Evolutionary conservation across 1,140 invertebrate genomes (phyloP).

Genomic region (Sarcophaga peregrina): DNA sequence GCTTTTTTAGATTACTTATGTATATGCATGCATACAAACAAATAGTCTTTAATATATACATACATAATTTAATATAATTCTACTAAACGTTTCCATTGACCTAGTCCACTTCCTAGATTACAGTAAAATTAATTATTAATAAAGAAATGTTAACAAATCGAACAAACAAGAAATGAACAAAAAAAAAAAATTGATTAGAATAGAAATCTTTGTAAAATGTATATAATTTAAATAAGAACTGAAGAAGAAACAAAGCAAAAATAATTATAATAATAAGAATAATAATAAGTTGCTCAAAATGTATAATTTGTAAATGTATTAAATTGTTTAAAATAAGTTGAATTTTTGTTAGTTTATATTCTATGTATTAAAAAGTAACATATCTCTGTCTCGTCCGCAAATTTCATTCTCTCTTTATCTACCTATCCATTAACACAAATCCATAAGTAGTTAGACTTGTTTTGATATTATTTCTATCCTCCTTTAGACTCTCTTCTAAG

Average conservation of each 20-base stretch:
- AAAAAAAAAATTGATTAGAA: background rate
- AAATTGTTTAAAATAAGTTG: background rate
- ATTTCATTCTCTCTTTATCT: background rate
- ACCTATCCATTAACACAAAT: background rate
- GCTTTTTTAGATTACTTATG: too few relatives aligned
- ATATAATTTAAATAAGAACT: constrained; percentile 25
- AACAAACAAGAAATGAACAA: background rate
- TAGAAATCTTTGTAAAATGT: constrained; percentile 6
- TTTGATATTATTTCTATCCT: background rate
- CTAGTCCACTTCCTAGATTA: background rate
- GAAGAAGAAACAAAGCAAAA: background rate
- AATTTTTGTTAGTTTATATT: constrained; percentile 18
- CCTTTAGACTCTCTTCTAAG: background rate
- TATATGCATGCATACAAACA: too few relatives aligned
- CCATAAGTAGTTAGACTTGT: background rate
- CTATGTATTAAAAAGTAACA: background rate
- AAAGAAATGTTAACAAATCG: constrained; percentile 18
- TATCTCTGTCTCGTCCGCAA: background rate
- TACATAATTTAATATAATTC: too few relatives aligned
- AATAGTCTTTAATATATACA: too few relatives aligned
- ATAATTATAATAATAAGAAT: background rate
- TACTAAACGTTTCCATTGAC: too few relatives aligned
- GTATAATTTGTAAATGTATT: constrained; percentile 16
- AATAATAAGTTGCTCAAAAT: constrained; percentile 10
- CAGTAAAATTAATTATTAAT: constrained; percentile 1